A percentile compares a stretch with the other conserved stretches of the same genome.
These are phyloP conservation scores for Loris lydekkerianus DNA, from an alignment of 2,797 vertebrate genomes.

Conservation along the genomic window DNA sequence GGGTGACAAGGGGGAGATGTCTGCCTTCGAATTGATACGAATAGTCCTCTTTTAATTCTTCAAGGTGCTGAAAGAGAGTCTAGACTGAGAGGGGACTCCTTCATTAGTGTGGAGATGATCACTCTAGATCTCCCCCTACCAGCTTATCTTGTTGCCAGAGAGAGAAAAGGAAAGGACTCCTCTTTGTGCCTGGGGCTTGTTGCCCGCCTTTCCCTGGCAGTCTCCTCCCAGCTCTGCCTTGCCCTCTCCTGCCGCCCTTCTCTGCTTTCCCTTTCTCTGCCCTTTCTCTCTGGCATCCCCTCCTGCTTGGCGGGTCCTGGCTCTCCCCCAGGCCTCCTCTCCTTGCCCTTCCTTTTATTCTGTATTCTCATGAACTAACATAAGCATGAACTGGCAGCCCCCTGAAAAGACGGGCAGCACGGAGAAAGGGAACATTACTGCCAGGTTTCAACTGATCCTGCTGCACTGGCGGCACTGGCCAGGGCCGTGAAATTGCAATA, in stretches of 20 bases:
- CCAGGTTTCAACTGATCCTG: conserved; percentile 60
- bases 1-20: neutral
- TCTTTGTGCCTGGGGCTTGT: neutral
- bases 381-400: conserved; percentile 63
- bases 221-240: neutral
- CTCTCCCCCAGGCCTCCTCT: neutral
- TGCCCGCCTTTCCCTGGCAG: neutral
- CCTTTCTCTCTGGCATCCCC: neutral
- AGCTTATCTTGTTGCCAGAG: neutral
- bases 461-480: conserved; percentile 63
- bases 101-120: neutral
- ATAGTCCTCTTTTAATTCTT: neutral
- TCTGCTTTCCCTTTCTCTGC: neutral
- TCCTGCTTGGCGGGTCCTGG: neutral
- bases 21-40: neutral
- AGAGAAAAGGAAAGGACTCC: neutral
- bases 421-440: neutral
- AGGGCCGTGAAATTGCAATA: conserved; percentile 75
- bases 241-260: too few species aligned
- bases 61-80: conserved; percentile 1
- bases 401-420: neutral
- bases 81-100: neutral
- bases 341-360: conserved; percentile 41
- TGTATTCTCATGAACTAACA: conserved; percentile 71
- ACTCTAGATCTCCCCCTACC: neutral